These are phyloP conservation scores for Rousettus leschenaultii DNA, from an alignment of 2,113 vertebrate species.

Conservation along the genomic window DNA sequence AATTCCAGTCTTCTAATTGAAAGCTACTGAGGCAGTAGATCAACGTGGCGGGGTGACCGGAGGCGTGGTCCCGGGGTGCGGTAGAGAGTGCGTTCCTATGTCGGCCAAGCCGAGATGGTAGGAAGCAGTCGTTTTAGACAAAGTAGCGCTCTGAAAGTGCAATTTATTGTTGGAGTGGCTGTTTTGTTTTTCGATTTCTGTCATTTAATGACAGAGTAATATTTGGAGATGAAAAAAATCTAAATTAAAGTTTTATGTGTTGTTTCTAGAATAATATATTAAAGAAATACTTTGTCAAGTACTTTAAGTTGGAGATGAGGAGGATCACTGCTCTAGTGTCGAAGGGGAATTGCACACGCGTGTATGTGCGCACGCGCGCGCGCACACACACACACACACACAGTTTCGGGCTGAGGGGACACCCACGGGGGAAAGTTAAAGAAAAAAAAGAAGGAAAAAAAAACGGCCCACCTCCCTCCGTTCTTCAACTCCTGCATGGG, in stretches of 20 bases:
- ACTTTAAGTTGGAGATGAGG: not conserved
- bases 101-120: not conserved
- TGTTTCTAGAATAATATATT: not conserved
- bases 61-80: not conserved
- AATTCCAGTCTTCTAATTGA: slow-evolving; percentile 25
- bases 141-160: not conserved
- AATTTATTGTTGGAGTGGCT: not conserved
- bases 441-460: no score
- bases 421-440: not conserved
- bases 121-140: not conserved
- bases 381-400: no score
- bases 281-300: not conserved
- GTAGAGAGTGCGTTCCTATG: not conserved
- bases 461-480: not conserved
- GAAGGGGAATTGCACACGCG: not conserved
- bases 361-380: accelerated
- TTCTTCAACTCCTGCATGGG: not conserved
- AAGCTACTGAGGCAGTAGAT: not conserved
- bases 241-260: not conserved
- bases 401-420: not conserved
- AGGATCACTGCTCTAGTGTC: not conserved
- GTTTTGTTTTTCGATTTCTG: not conserved
- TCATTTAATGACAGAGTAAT: not conserved
- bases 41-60: not conserved
- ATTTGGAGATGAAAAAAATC: not conserved